Evolutionary conservation across 1,140 invertebrate genomes (phyloP).

Genomic region (Probaryconus sp.): DNA sequence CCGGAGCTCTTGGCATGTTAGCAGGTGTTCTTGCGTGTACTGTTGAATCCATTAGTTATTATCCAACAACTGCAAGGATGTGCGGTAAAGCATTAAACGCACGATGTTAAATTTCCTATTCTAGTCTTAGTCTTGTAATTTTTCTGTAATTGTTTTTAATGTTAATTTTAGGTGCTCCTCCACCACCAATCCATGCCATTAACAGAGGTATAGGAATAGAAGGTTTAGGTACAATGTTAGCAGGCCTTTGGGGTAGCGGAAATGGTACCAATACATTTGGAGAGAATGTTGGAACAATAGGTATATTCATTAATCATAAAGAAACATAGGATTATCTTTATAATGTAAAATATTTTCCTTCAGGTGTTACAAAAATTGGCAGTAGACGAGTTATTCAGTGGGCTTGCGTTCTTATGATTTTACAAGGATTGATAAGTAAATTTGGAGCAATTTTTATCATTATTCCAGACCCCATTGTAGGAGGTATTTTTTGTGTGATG

Average conservation of each 20-base stretch:
- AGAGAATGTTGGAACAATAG: slow-evolving; percentile 94
- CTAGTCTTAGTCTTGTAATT: too few species aligned
- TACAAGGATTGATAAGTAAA: slow-evolving; percentile 89
- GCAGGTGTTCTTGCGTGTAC: slow-evolving; percentile 90
- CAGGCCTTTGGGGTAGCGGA: slow-evolving; percentile 89
- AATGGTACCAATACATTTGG: slow-evolving; percentile 93
- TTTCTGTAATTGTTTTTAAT: slow-evolving; percentile 24
- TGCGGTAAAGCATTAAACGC: slow-evolving; percentile 80
- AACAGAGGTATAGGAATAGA: slow-evolving; percentile 92
- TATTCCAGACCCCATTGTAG: slow-evolving; percentile 93
- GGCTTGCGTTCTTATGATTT: slow-evolving; percentile 86
- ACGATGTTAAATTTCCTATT: too few species aligned
- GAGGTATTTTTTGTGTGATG: slow-evolving; percentile 91
- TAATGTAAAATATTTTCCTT: slow-evolving; percentile 2
- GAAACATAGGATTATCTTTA: slow-evolving; percentile 62
- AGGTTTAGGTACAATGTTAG: slow-evolving; percentile 89
- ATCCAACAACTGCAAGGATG: slow-evolving; percentile 91
- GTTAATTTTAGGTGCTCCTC: slow-evolving; percentile 84
- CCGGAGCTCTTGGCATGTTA: slow-evolving; percentile 89
- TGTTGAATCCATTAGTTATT: slow-evolving; percentile 93
- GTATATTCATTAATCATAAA: slow-evolving; percentile 64
- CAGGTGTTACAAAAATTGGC: slow-evolving; percentile 83
- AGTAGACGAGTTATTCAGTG: slow-evolving; percentile 91
- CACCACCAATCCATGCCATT: slow-evolving; percentile 90
- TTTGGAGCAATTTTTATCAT: slow-evolving; percentile 92